A percentile compares a stretch with the other conserved stretches of the same genome.
Conservation (phyloP, 2,888 invertebrate genomes). For the Chelonus formosanus region DNA sequence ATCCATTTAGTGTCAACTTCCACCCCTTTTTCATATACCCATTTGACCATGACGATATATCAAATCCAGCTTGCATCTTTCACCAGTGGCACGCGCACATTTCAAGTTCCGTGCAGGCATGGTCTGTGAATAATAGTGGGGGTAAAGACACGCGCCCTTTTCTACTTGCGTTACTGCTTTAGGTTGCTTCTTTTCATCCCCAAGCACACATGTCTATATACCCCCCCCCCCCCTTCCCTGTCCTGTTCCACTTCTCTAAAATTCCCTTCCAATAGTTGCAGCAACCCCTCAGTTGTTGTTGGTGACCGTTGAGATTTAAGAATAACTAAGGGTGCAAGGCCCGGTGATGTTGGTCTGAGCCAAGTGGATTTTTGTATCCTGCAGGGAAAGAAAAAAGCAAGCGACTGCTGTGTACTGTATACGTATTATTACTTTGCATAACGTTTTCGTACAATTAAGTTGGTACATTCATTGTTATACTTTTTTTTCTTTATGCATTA, state of each 20-base stretch:
- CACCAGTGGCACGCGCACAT: slow-evolving; percentile 54
- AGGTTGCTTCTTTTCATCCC: neutral
- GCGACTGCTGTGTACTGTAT: too few species aligned
- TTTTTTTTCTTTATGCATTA: too few species aligned
- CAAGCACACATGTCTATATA: slow-evolving; percentile 38
- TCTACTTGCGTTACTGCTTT: slow-evolving; percentile 15
- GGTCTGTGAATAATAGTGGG: slow-evolving; percentile 8
- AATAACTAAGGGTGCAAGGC: slow-evolving; percentile 24
- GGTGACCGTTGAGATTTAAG: slow-evolving; percentile 42
- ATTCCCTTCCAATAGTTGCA: neutral
- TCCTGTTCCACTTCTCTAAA: slow-evolving; percentile 3
- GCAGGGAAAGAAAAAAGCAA: slow-evolving; percentile 10
- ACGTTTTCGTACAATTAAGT: slow-evolving; percentile 53
- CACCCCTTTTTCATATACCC: slow-evolving; percentile 13
- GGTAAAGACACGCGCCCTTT: slow-evolving; percentile 37
- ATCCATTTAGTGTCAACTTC: neutral
- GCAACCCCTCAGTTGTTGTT: slow-evolving; percentile 21
- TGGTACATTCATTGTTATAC: slow-evolving; percentile 39
- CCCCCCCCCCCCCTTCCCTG: neutral
- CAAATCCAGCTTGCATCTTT: slow-evolving; percentile 48
- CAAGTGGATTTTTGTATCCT: slow-evolving; percentile 35
- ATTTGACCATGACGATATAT: slow-evolving; percentile 20
- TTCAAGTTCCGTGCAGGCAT: slow-evolving; percentile 43
- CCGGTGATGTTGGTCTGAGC: slow-evolving; percentile 33
- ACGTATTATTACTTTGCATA: too few species aligned